phyloP scores from a whole-genome alignment of 2,113 vertebrate species.

The Calonectris borealis region DNA sequence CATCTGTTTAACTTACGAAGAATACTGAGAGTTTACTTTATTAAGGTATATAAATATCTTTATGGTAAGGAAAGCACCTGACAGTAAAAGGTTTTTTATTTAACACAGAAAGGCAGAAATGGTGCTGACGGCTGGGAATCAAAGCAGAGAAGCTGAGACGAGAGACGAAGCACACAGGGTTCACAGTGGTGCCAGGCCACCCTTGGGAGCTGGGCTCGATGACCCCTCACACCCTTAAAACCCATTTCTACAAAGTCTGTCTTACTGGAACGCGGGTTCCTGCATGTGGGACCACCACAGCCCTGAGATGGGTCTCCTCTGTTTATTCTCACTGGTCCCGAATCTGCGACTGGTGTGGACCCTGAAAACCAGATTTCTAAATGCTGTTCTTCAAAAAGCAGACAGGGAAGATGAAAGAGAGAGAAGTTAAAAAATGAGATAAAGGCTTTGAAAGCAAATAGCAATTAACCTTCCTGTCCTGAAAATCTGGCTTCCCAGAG shows the following conservation, averaged over 20 bases:
- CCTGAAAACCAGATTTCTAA: not conserved
- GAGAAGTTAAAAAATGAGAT: not conserved
- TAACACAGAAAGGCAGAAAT: not conserved
- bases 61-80: not conserved
- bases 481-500: not conserved
- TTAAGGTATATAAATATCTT: not conserved
- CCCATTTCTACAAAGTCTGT: accelerated
- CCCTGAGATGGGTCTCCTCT: not conserved
- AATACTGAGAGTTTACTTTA: not conserved
- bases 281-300: accelerated
- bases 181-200: not conserved
- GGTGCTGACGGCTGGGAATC: accelerated
- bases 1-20: not conserved
- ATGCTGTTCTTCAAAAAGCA: not conserved
- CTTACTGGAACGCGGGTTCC: not conserved
- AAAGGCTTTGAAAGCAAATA: not conserved
- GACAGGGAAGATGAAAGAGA: not conserved
- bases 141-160: not conserved
- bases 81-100: not conserved
- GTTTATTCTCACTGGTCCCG: not conserved
- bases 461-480: conserved; percentile 22
- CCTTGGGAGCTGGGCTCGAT: not conserved
- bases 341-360: not conserved
- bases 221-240: not conserved
- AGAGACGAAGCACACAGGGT: accelerated